phyloP scores from a whole-genome alignment of 2,113 vertebrate genomes.

The Periophthalmodon schlosseri region DNA sequence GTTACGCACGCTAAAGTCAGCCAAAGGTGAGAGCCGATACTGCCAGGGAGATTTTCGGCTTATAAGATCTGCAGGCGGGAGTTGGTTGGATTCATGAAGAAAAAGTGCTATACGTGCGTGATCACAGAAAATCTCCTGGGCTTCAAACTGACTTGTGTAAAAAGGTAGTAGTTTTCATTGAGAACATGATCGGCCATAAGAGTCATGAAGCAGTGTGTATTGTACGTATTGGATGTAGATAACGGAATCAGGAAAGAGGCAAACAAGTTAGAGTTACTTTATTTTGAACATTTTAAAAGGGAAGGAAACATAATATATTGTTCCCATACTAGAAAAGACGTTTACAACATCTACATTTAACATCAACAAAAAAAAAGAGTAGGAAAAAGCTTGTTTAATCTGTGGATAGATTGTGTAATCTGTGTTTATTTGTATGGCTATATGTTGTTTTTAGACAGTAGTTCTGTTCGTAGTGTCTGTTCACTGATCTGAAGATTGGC shows the following conservation, averaged over 20 bases:
- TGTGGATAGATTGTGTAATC: too few species aligned
- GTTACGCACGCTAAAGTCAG: constrained; percentile 63
- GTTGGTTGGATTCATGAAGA: constrained; percentile 60
- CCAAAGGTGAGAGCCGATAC: constrained; percentile 66
- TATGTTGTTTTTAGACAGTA: too few species aligned
- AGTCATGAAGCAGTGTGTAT: neutral
- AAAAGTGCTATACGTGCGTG: constrained; percentile 23
- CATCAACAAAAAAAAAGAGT: too few species aligned
- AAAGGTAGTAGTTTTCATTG: constrained; percentile 1
- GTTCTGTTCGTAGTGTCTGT: too few species aligned
- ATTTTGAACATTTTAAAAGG: too few species aligned
- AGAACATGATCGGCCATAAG: neutral
- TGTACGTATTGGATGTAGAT: neutral
- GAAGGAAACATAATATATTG: too few species aligned
- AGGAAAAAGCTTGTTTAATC: too few species aligned
- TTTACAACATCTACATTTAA: too few species aligned
- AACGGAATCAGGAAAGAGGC: neutral
- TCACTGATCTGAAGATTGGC: too few species aligned
- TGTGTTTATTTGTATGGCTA: too few species aligned
- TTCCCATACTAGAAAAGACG: too few species aligned
- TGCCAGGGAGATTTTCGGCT: constrained; percentile 69
- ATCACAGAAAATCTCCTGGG: constrained; percentile 22
- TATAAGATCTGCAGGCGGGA: constrained; percentile 56
- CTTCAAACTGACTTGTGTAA: constrained; percentile 22
- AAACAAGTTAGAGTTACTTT: too few species aligned